Conservation (phyloP, 1,140 invertebrate species). For the Metaphire vulgaris region DNA sequence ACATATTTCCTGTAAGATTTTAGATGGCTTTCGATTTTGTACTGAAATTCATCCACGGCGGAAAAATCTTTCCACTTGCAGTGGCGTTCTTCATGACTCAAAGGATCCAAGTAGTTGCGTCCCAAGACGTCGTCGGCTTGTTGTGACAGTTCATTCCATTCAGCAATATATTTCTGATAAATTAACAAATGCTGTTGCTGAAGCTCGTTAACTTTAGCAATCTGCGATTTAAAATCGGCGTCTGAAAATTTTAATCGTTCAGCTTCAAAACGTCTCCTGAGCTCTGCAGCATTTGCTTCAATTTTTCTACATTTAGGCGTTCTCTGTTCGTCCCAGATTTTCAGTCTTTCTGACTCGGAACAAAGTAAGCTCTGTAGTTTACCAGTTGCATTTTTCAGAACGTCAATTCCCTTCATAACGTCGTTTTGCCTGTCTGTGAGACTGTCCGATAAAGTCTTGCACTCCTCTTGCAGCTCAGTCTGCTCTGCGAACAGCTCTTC, state of each 20-base stretch:
- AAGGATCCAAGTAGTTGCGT: not conserved
- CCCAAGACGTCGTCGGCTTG: not conserved
- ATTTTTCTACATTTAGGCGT: not conserved
- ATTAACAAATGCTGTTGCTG: not conserved
- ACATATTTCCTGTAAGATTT: not conserved
- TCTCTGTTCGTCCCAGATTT: not conserved
- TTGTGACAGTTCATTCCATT: not conserved
- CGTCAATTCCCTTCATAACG: not conserved
- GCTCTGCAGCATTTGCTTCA: not conserved
- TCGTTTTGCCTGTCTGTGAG: not conserved
- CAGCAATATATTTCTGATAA: not conserved
- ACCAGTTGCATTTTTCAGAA: not conserved
- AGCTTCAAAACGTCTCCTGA: not conserved
- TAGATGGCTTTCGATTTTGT: not conserved
- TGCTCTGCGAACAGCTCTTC: not conserved
- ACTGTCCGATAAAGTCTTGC: not conserved
- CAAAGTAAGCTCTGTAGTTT: not conserved
- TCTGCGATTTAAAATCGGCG: not conserved
- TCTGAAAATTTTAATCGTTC: not conserved
- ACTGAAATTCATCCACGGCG: not conserved
- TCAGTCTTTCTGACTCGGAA: not conserved
- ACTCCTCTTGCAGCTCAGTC: not conserved
- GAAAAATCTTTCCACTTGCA: not conserved
- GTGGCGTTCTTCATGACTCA: not conserved
- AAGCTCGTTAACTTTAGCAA: not conserved